Percentiles rank a stretch among this genome's conserved stretches.
phyloP scores from a whole-genome alignment of 2,888 invertebrate genomes.

The Cantharis flavilabris region DNA sequence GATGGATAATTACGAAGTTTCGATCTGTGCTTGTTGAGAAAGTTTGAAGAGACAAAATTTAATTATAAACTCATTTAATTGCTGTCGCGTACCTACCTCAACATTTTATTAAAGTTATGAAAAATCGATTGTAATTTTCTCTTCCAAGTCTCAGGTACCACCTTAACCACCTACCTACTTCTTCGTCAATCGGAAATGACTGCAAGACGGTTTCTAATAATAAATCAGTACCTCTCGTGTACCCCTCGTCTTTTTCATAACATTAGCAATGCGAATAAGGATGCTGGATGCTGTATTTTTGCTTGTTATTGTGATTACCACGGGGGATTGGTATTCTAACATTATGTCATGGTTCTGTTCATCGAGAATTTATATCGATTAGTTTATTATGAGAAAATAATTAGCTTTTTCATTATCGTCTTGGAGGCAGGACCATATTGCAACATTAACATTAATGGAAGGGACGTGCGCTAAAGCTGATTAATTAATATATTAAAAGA shows the following conservation, averaged over 20 bases:
- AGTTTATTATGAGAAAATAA: not conserved
- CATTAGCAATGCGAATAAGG: not conserved
- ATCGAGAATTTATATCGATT: not conserved
- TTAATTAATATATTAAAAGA: not conserved
- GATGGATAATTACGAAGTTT: not conserved
- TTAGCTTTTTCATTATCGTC: not conserved
- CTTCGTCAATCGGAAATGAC: conserved; percentile 48
- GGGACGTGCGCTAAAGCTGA: not conserved
- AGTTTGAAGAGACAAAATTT: not conserved
- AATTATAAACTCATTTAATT: not conserved
- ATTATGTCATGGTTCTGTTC: not conserved
- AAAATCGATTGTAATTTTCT: conserved; percentile 23
- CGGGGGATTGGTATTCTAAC: not conserved
- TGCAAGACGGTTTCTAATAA: conserved; percentile 44
- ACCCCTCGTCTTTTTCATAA: conserved; percentile 8
- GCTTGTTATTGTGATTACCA: not conserved
- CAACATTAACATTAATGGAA: not conserved
- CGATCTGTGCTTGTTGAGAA: not conserved
- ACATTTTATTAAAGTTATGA: not conserved
- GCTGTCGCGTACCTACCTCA: not conserved
- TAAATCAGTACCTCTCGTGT: conserved; percentile 40
- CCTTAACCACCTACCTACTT: conserved; percentile 15
- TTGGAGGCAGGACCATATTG: not conserved
- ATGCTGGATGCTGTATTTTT: not conserved
- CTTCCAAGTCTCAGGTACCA: conserved; percentile 33